Conservation (phyloP, 2,888 invertebrate species). For the Xestia sexstrigata region DNA sequence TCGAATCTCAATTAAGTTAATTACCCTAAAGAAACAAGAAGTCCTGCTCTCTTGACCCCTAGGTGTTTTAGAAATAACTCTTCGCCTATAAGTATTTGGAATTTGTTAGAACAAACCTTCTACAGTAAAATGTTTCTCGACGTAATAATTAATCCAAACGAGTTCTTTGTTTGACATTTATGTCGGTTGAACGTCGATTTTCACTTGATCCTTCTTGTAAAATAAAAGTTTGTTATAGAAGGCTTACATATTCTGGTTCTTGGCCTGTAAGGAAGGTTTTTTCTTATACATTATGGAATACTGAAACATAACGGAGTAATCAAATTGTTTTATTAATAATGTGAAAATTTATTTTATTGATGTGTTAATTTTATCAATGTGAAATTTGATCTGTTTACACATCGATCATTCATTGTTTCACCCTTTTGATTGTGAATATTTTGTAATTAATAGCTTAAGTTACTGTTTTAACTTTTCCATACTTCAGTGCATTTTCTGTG, state of each 20-base stretch:
- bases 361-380: constrained; percentile 51
- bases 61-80: background rate
- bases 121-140: background rate
- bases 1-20: background rate
- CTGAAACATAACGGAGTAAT: constrained; percentile 27
- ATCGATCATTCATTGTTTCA: constrained; percentile 45
- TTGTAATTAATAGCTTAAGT: constrained; percentile 16
- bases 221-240: background rate
- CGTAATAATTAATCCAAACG: constrained; percentile 59
- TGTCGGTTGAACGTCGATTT: constrained; percentile 42
- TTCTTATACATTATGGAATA: constrained; percentile 29
- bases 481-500: background rate
- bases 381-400: constrained; percentile 36
- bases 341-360: too few species aligned
- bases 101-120: constrained; percentile 21
- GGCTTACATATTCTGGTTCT: constrained; percentile 7
- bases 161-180: constrained; percentile 60
- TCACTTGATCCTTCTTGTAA: constrained; percentile 19
- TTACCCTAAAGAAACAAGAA: background rate
- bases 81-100: background rate
- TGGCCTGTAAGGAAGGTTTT: constrained; percentile 35
- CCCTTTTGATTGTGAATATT: constrained; percentile 19
- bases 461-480: background rate
- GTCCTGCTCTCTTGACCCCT: background rate
- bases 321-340: too few species aligned